Conservation (phyloP, 1,140 invertebrate species). For the Grapholita molesta region DNA sequence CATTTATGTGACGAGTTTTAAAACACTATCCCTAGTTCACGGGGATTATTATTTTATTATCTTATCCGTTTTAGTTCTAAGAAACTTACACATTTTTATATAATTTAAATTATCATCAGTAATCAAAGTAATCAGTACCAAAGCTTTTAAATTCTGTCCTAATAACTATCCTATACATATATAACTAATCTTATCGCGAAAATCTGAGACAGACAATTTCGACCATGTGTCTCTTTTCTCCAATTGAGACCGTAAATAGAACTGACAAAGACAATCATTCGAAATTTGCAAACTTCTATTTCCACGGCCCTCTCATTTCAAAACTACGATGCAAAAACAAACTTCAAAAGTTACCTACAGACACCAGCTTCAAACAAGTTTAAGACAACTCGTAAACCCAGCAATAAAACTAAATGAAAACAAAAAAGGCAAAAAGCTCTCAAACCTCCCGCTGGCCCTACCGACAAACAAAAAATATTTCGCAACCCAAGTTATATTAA, state of each 20-base stretch:
- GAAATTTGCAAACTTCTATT: too few species aligned
- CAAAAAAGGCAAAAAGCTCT: conserved; percentile 9
- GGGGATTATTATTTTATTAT: too few species aligned
- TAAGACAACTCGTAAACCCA: neutral
- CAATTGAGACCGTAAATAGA: too few species aligned
- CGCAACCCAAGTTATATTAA: conserved; percentile 6
- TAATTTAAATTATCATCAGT: neutral
- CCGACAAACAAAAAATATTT: neutral
- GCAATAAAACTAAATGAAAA: neutral
- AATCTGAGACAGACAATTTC: too few species aligned
- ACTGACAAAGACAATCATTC: too few species aligned
- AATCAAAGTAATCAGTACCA: too few species aligned
- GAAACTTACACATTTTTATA: too few species aligned
- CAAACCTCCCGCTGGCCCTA: conserved; percentile 11
- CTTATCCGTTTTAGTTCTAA: neutral
- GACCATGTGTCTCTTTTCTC: too few species aligned
- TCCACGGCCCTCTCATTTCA: too few species aligned
- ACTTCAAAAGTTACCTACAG: neutral
- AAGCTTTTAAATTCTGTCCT: too few species aligned
- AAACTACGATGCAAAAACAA: neutral
- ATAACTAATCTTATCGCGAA: too few species aligned
- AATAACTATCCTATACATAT: too few species aligned
- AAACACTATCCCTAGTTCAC: neutral
- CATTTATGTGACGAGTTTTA: neutral
- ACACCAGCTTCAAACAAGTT: neutral